A percentile compares a stretch with the other conserved stretches of the same genome.
Conservation (phyloP, 2,888 invertebrate genomes). For the Vandiemenella viatica region DNA sequence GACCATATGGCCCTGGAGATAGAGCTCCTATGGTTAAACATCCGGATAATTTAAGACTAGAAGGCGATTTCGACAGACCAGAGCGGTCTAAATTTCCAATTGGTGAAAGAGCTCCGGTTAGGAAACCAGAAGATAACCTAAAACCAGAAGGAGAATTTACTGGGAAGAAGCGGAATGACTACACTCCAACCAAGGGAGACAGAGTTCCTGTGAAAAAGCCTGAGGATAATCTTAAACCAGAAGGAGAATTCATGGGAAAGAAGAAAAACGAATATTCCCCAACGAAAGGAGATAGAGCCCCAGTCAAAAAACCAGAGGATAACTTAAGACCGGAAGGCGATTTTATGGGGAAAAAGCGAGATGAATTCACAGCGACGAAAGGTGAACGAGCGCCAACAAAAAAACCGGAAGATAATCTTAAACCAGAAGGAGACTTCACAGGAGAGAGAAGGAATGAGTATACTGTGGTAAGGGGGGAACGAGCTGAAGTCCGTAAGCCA, state of each 20-base stretch:
- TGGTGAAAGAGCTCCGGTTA: conserved; percentile 13
- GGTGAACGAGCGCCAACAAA: conserved; percentile 35
- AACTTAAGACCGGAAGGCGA: conserved; percentile 37
- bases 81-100: neutral
- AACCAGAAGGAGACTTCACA: conserved; percentile 32
- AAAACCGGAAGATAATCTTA: conserved; percentile 25
- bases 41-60: conserved; percentile 27
- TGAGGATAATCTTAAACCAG: conserved; percentile 25
- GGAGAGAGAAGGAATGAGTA: conserved; percentile 16
- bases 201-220: conserved; percentile 28
- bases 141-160: conserved; percentile 45
- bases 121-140: conserved; percentile 23
- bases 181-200: conserved; percentile 28
- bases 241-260: conserved; percentile 41
- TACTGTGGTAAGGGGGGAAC: conserved; percentile 15
- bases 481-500: conserved; percentile 22
- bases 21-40: conserved; percentile 24
- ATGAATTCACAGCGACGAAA: conserved; percentile 30
- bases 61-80: conserved; percentile 23
- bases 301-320: conserved; percentile 27
- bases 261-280: conserved; percentile 23
- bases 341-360: conserved; percentile 29
- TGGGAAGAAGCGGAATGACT: conserved; percentile 10
- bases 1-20: conserved; percentile 22
- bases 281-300: conserved; percentile 25